Base-by-base conservation (phyloP, 2,888 invertebrate species). In the Mythimna impura region DNA sequence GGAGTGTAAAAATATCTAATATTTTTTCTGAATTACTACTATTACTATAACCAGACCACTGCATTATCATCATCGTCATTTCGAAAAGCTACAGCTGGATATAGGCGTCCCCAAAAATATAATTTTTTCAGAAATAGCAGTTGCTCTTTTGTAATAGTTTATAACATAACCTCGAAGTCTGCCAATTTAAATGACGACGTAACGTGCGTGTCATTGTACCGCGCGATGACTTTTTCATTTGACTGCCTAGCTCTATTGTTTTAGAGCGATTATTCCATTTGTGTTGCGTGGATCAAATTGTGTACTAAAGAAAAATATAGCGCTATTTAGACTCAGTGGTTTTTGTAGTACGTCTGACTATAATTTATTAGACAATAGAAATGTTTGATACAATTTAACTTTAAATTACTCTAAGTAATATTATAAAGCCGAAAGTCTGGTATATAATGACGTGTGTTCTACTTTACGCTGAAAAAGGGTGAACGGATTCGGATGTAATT, bases 171-270 rank as follows among this genome's bases (percentile, higher is more conserved):
- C 36, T 36, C 20, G n/a, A 66, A 55, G 17, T 36, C 50, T 61
- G 40, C 72, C 66, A 57, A 67, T 80, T 62, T 71, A 34, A 62
- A 64, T 64, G 62, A 58, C 54, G 72, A 73, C 65, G 66, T 62
- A 71, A 65, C 61, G 68, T 66, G 54, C 52, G 69, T 25, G 63
- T 55, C 30, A 62, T 66, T 57, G 54, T 72, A 67, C 62, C 9
- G 30, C 52, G 54, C 57, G 60, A 63, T 50, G 55, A 79, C 71
- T 64, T 65, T 69, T 77, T 70, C 67, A 82, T 76, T 76, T 65
- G 34, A 67, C 73, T 58, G 60, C 55, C 62, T 66, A 66, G 47
- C 36, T 58, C 52, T 69, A 69, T 80, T 72, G 68, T 71, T 76
- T 80, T 68, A 66, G 36, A 60, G 57, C 58, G 36, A 71, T 80